phyloP scores from a whole-genome alignment of 1,140 invertebrate species.

The Aphis gossypii region DNA sequence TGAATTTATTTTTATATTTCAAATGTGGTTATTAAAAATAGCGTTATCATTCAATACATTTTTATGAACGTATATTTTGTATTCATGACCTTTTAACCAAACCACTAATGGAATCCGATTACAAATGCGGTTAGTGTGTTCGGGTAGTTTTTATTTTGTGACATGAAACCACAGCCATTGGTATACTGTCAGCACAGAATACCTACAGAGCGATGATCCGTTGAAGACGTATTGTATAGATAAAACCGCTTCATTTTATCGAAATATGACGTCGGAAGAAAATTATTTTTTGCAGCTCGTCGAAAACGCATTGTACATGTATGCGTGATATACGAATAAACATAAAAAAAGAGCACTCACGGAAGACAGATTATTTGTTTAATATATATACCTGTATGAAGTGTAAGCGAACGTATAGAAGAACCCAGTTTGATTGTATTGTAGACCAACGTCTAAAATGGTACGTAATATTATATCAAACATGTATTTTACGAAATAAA shows the following conservation, averaged over 20 bases:
- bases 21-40: neutral
- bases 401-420: neutral
- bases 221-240: constrained; percentile 15
- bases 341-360: neutral
- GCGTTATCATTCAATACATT: neutral
- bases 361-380: neutral
- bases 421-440: neutral
- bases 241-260: neutral
- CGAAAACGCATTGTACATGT: neutral
- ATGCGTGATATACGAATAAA: neutral
- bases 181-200: neutral
- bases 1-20: neutral
- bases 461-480: neutral
- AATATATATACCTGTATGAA: neutral
- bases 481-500: neutral
- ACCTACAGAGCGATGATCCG: neutral
- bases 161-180: neutral
- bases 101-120: neutral
- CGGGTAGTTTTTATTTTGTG: neutral
- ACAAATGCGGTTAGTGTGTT: neutral
- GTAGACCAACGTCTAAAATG: neutral
- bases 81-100: neutral
- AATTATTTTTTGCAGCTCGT: neutral
- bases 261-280: neutral
- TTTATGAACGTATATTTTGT: neutral